phyloP scores from a whole-genome alignment of 2,797 vertebrate species.

The Lemur catta region DNA sequence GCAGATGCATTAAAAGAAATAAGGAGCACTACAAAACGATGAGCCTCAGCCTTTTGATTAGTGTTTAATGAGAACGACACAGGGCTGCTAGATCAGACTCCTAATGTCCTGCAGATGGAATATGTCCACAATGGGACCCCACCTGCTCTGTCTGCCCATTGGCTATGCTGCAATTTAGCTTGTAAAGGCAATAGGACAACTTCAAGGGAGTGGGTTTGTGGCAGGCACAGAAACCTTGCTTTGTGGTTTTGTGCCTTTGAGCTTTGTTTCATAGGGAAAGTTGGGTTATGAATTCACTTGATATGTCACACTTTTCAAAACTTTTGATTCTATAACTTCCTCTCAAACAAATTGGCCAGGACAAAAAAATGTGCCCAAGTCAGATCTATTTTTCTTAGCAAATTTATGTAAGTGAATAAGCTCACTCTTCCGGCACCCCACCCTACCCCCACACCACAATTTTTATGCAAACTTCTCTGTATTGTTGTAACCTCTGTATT shows the following conservation, averaged over 20 bases:
- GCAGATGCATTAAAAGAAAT: conserved; percentile 73
- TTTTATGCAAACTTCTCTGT: conserved; percentile 22
- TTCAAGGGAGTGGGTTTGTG: conserved; percentile 32
- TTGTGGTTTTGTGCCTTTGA: conserved; percentile 52
- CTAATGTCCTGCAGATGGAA: conserved; percentile 55
- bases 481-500: conserved; percentile 16
- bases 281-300: conserved; percentile 19
- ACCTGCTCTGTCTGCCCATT: conserved; percentile 16
- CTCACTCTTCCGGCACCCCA: background rate
- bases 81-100: background rate
- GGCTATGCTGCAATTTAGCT: conserved; percentile 46
- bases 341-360: conserved; percentile 3
- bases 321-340: conserved; percentile 46
- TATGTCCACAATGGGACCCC: conserved; percentile 5
- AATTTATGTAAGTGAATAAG: conserved; percentile 35
- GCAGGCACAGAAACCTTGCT: conserved; percentile 9
- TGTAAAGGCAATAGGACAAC: conserved; percentile 44
- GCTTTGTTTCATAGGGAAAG: conserved; percentile 47
- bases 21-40: conserved; percentile 37
- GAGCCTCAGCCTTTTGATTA: conserved; percentile 61
- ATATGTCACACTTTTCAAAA: conserved; percentile 41
- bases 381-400: background rate
- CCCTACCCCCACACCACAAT: background rate
- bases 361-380: background rate
- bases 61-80: conserved; percentile 61